phyloP scores from a whole-genome alignment of 1,140 invertebrate species.

The Globodera rostochiensis region DNA sequence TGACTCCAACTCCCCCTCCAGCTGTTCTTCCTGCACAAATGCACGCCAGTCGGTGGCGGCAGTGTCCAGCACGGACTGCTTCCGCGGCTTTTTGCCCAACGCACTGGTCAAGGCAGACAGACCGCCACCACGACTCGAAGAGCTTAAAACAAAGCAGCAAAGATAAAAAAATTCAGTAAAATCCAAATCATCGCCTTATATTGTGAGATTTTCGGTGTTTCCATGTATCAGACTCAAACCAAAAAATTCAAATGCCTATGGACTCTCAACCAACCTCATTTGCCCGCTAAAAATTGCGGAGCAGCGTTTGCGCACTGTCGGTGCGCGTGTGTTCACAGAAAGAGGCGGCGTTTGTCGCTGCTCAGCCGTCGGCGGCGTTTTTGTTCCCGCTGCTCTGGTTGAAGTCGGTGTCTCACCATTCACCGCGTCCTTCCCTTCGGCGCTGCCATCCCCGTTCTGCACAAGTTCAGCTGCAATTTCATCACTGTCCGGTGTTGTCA shows the following conservation, averaged over 20 bases:
- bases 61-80: slow-evolving; percentile 43
- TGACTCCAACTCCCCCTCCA: slow-evolving; percentile 40
- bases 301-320: slow-evolving; percentile 10
- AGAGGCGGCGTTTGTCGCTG: not conserved
- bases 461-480: not conserved
- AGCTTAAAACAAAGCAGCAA: too few species aligned
- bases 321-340: not conserved
- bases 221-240: too few species aligned
- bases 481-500: not conserved
- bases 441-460: not conserved
- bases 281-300: not conserved
- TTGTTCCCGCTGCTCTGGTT: not conserved
- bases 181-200: too few species aligned
- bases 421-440: not conserved
- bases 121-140: slow-evolving; percentile 2
- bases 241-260: too few species aligned
- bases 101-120: slow-evolving; percentile 5
- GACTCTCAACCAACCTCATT: not conserved
- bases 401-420: not conserved
- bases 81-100: slow-evolving; percentile 33
- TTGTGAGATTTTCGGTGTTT: too few species aligned
- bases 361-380: not conserved
- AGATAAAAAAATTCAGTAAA: too few species aligned
- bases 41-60: slow-evolving; percentile 45
- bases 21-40: slow-evolving; percentile 46